Conservation (phyloP, 2,888 invertebrate species). For the Aphidoletes aphidimyza region DNA sequence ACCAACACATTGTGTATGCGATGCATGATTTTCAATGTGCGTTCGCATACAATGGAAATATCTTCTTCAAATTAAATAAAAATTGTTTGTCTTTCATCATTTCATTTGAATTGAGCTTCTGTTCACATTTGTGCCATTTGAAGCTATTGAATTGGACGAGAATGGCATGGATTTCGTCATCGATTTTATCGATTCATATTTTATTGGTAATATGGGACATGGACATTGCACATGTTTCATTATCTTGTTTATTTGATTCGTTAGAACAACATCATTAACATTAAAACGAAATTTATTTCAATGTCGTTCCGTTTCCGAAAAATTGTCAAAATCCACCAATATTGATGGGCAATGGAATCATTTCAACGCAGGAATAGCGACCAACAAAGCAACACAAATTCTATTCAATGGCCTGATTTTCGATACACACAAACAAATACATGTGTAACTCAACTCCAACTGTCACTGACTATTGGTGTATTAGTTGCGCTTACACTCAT, state of each 20-base stretch:
- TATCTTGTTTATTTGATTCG: constrained; percentile 45
- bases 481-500: too few species aligned
- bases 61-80: neutral
- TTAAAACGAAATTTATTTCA: constrained; percentile 12
- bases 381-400: too few species aligned
- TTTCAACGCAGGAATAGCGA: too few species aligned
- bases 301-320: constrained; percentile 18
- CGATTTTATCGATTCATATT: neutral
- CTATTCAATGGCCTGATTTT: too few species aligned
- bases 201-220: neutral
- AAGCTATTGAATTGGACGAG: neutral
- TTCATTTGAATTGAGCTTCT: constrained; percentile 26
- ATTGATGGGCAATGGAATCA: neutral
- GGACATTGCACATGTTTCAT: neutral
- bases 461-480: too few species aligned
- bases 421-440: too few species aligned
- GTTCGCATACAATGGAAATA: neutral
- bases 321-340: neutral
- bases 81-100: constrained; percentile 23
- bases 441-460: too few species aligned
- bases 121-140: neutral
- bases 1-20: neutral
- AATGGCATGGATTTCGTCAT: too few species aligned
- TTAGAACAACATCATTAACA: neutral
- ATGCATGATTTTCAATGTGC: neutral